phyloP scores from a whole-genome alignment of 2,113 vertebrate genomes.

The Ciconia maguari region DNA sequence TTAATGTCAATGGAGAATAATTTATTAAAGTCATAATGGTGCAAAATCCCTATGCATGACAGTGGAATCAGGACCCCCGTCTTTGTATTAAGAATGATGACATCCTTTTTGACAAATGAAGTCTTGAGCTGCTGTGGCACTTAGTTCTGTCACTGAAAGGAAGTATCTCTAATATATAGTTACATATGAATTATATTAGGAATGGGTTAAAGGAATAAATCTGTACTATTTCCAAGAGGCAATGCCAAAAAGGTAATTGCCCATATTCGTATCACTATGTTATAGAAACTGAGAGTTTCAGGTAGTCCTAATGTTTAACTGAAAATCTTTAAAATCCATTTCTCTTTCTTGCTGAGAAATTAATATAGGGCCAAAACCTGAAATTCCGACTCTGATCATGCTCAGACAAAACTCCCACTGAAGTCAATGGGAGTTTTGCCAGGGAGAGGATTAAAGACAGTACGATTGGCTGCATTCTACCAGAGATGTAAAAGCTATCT shows the following conservation, averaged over 20 bases:
- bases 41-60: background rate
- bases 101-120: constrained; percentile 55
- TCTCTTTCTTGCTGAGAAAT: constrained; percentile 46
- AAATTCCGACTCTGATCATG: background rate
- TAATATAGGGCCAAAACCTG: constrained; percentile 21
- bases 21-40: background rate
- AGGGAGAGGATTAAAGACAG: background rate
- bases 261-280: constrained; percentile 53
- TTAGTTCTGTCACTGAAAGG: background rate
- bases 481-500: background rate
- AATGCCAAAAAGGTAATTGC: constrained; percentile 47
- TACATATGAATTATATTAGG: constrained; percentile 4
- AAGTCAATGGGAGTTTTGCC: background rate
- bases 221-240: constrained; percentile 29
- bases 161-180: background rate
- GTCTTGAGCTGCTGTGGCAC: constrained; percentile 35
- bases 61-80: background rate
- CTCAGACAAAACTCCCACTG: background rate
- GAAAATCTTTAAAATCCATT: constrained; percentile 60
- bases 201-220: constrained; percentile 58
- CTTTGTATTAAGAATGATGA: constrained; percentile 9
- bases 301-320: constrained; percentile 58
- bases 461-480: background rate
- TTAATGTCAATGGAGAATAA: background rate
- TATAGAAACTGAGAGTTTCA: constrained; percentile 44